Conservation (phyloP, 2,888 invertebrate genomes). For the Cylloceria caligata region DNA sequence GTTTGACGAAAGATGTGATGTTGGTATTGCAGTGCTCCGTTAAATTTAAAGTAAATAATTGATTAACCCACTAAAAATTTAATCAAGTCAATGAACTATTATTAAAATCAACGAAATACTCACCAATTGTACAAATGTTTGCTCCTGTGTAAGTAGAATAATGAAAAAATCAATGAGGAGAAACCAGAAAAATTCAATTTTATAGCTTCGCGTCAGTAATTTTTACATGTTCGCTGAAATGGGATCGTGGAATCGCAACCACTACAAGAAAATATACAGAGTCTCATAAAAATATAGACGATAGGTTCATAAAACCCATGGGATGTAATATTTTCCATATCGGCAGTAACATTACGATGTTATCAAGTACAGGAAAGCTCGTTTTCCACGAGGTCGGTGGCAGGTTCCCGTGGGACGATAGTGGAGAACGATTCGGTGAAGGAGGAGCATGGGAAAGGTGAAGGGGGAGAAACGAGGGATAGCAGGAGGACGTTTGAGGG, state of each 20-base stretch:
- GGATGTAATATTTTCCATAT: conserved; percentile 29
- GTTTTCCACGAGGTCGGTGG: conserved; percentile 3
- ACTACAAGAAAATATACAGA: neutral
- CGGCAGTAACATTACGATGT: conserved; percentile 19
- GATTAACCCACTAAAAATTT: neutral
- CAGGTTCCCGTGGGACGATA: conserved; percentile 31
- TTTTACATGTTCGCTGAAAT: neutral
- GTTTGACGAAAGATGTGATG: too few relatives aligned
- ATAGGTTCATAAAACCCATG: neutral
- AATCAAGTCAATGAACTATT: neutral
- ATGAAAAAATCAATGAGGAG: neutral
- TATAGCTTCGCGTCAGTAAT: conserved; percentile 1
- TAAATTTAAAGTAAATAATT: too few relatives aligned
- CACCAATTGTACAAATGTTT: neutral
- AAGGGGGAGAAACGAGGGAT: conserved; percentile 6
- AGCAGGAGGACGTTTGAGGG: conserved; percentile 27
- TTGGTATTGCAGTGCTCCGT: too few relatives aligned
- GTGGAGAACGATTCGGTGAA: conserved; percentile 15
- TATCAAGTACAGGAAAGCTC: conserved; percentile 34
- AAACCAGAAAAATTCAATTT: neutral
- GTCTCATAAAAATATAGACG: conserved; percentile 13
- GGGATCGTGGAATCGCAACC: conserved; percentile 7
- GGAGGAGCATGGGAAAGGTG: conserved; percentile 1
- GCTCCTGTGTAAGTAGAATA: too few relatives aligned
- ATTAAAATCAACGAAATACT: conserved; percentile 3